Percentiles rank a stretch among this genome's conserved stretches.
phyloP scores from a whole-genome alignment of 2,888 invertebrate species.

The Clunio marinus region DNA sequence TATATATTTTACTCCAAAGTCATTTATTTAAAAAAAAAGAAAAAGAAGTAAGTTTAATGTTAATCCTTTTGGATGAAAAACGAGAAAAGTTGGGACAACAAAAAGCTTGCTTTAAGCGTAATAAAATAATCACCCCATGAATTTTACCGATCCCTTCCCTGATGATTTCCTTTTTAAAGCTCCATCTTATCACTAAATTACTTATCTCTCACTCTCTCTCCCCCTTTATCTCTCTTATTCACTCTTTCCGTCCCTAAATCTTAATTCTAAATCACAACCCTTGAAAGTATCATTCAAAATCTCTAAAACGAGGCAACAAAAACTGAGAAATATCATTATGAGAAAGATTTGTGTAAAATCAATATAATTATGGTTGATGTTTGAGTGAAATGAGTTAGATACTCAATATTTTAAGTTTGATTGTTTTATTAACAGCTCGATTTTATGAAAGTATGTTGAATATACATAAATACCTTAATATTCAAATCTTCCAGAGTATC shows the following conservation, averaged over 20 bases:
- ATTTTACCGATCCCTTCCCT: not conserved
- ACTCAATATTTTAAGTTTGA: not conserved
- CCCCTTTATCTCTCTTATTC: too few relatives aligned
- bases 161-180: too few relatives aligned
- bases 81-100: too few relatives aligned
- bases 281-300: not conserved
- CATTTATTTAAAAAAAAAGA: too few relatives aligned
- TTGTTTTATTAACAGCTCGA: too few relatives aligned
- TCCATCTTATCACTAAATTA: conserved; percentile 12
- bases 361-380: conserved; percentile 2
- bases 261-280: not conserved
- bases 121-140: conserved; percentile 23
- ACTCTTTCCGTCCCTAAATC: too few relatives aligned
- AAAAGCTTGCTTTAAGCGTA: not conserved
- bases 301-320: not conserved
- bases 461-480: too few relatives aligned
- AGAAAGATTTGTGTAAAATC: conserved; percentile 23
- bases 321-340: conserved; percentile 25
- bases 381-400: not conserved
- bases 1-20: too few relatives aligned
- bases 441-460: too few relatives aligned
- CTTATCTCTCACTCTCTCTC: not conserved
- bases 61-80: not conserved
- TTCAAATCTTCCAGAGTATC: too few relatives aligned
- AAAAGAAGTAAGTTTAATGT: not conserved